Conservation (phyloP, 92 coral and sea anemone genomes). For the Porites divaricata region DNA sequence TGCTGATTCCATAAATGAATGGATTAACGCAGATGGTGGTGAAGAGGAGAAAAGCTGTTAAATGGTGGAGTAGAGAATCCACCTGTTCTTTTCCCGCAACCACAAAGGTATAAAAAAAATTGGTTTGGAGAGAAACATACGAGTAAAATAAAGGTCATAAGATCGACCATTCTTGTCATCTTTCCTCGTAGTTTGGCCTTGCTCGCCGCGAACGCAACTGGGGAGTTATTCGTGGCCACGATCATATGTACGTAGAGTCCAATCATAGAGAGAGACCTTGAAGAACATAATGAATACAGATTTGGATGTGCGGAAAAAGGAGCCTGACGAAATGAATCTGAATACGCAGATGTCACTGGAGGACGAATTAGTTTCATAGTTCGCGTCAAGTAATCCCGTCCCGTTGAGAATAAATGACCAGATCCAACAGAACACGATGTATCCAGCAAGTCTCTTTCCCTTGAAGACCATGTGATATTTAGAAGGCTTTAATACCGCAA, state of each 20-base stretch:
- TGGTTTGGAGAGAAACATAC: constrained; percentile 34
- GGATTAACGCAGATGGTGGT: constrained; percentile 30
- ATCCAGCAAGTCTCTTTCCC: constrained; percentile 49
- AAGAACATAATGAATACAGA: constrained; percentile 1
- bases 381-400: constrained; percentile 1
- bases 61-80: constrained; percentile 8
- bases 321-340: not conserved
- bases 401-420: constrained; percentile 12
- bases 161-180: constrained; percentile 32
- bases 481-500: constrained; percentile 74
- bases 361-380: not conserved
- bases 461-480: constrained; percentile 57
- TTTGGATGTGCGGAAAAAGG: not conserved
- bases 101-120: constrained; percentile 20
- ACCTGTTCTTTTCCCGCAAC: constrained; percentile 28
- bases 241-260: constrained; percentile 16
- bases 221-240: not conserved
- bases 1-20: constrained; percentile 31
- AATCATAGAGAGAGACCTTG: constrained; percentile 15
- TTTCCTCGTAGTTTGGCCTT: constrained; percentile 21
- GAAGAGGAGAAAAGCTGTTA: constrained; percentile 6
- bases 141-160: not conserved
- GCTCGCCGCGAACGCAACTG: constrained; percentile 5
- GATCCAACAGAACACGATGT: constrained; percentile 69
- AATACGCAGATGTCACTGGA: constrained; percentile 3